Evolutionary conservation across 1,140 invertebrate genomes (phyloP), one percentile per base, ranked within the genome.

Genomic region (Sweltsa coloradensis): DNA sequence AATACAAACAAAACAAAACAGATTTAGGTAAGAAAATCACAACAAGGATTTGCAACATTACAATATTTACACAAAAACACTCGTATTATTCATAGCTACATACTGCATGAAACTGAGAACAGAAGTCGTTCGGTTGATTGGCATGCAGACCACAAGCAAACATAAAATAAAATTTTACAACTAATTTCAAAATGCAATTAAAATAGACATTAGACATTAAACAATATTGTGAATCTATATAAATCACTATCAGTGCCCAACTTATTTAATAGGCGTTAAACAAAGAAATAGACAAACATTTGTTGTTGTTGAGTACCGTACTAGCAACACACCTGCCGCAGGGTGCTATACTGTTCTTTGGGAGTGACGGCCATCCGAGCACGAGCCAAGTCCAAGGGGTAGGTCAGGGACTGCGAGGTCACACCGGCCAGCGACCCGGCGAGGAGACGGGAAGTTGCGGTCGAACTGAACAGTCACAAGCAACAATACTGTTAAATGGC

Each of bases 281-380:
- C n/a, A n/a, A n/a, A n/a, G n/a, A n/a, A n/a, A n/a, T n/a, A n/a
- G n/a, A n/a, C n/a, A n/a, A n/a, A n/a, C 29, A 31, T 31, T 31
- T 31, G 29, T 31, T 1, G 14, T 13, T 13, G 13, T 31, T 13
- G 29, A 34, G 21, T n/a, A 19, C 37, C 22, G 34, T 54, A 62
- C 59, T 49, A 58, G 53, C 73, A 75, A 21, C 71, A 67, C 53
- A 69, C 63, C 45, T 72, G 58, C 50, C 68, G 64, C 25, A 81
- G 53, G 4, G 70, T 73, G 49, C 66, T 69, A 57, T 79, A 86
- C 63, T 77, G 74, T 41, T 78, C 70, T 67, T 83, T 87, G 39
- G 79, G 74, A 11, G 92, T 93, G 3, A 98, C 91, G 14, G 96
- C 95, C 87, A 99, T 95, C 55, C 95, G 72, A n/a, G 96, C 96